These are phyloP conservation scores for Kryptopterus vitreolus DNA, from an alignment of 2,797 vertebrate genomes.

Conservation along the genomic window DNA sequence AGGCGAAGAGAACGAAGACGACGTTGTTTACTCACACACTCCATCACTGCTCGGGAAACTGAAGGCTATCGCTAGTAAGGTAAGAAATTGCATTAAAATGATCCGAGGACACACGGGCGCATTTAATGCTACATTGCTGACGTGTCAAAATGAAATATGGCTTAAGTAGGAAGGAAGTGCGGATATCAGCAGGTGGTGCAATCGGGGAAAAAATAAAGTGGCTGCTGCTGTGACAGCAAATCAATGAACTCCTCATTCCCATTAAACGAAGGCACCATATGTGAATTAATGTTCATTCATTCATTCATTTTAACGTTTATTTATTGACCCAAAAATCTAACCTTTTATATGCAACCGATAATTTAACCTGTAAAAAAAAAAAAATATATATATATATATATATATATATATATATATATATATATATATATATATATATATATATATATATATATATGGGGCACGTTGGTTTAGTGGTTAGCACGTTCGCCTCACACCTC, in stretches of 20 bases:
- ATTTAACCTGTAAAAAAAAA: too few species aligned
- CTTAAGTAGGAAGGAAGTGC: neutral
- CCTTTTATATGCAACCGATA: too few species aligned
- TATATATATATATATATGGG: too few species aligned
- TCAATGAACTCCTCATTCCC: neutral
- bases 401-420: too few species aligned
- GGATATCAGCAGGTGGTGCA: neutral
- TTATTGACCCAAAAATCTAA: too few species aligned
- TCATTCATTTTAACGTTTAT: too few species aligned
- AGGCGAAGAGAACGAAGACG: slow-evolving; percentile 87
- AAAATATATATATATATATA: too few species aligned
- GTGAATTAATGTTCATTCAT: too few species aligned
- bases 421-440: too few species aligned
- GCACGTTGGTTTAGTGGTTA: too few species aligned
- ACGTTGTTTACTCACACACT: slow-evolving; percentile 93
- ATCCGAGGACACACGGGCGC: neutral
- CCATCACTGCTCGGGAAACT: slow-evolving; percentile 91
- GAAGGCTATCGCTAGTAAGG: slow-evolving; percentile 94
- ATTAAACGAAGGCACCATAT: neutral
- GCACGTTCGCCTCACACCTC: too few species aligned
- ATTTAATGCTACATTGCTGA: neutral
- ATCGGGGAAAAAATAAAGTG: neutral
- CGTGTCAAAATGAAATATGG: neutral
- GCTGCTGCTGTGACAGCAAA: slow-evolving; percentile 7
- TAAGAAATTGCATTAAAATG: slow-evolving; percentile 62